Evolutionary conservation across 2,797 vertebrate species (phyloP).

Genomic region (Cephalopachus bancanus): DNA sequence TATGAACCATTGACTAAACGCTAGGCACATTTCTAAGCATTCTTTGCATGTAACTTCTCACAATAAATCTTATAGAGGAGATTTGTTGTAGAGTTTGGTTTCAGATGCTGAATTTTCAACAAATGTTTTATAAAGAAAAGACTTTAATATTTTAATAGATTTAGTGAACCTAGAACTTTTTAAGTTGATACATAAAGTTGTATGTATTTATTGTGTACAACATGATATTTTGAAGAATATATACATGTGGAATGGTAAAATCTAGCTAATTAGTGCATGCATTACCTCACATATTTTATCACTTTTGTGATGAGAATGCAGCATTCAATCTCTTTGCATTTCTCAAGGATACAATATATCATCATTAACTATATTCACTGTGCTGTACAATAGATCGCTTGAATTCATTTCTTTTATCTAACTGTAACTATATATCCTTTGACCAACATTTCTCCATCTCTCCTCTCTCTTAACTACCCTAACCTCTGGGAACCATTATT

Average conservation of each 20-base stretch:
- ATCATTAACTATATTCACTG: background rate
- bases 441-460: background rate
- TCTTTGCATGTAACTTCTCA: background rate
- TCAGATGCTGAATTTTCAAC: background rate
- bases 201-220: background rate
- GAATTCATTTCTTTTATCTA: background rate
- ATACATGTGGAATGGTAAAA: background rate
- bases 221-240: background rate
- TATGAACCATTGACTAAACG: background rate
- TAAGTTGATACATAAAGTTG: background rate
- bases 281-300: background rate
- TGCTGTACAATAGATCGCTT: background rate
- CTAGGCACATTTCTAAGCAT: background rate
- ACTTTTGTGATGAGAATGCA: background rate
- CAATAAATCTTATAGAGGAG: background rate
- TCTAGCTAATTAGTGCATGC: background rate
- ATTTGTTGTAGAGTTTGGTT: background rate
- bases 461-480: background rate
- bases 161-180: background rate
- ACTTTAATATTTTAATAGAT: background rate
- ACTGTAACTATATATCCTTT: background rate
- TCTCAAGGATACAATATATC: background rate
- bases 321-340: background rate
- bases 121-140: background rate
- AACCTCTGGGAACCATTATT: background rate